Evolutionary conservation across 2,888 invertebrate species (phyloP).

Genomic region (Atethmia centrago): DNA sequence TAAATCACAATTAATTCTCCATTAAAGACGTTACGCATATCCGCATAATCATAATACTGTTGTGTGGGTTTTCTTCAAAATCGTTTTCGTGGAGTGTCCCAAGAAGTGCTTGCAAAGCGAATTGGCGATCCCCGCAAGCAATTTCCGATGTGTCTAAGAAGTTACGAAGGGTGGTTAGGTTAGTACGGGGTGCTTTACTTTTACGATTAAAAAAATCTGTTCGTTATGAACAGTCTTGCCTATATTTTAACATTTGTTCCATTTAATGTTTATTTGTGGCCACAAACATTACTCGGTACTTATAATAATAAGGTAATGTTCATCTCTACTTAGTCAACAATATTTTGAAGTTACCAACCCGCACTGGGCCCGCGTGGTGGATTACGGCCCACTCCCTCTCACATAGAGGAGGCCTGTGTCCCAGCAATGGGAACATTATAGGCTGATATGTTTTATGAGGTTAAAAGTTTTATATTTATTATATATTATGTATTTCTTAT

Average conservation of each 20-base stretch:
- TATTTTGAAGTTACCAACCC: too few species aligned
- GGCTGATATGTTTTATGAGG: too few species aligned
- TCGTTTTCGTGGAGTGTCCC: background rate
- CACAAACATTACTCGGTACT: too few species aligned
- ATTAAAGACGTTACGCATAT: constrained; percentile 24
- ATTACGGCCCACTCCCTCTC: too few species aligned
- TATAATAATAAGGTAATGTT: background rate
- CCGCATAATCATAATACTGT: background rate
- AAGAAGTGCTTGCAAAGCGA: constrained; percentile 11
- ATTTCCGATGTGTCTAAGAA: constrained; percentile 44
- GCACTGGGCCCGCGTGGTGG: too few species aligned
- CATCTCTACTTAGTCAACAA: background rate
- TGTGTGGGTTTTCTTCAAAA: background rate
- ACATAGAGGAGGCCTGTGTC: too few species aligned
- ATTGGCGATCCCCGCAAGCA: constrained; percentile 24
- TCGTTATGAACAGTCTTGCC: too few species aligned
- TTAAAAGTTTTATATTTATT: too few species aligned
- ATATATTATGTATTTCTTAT: background rate
- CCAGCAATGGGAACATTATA: too few species aligned
- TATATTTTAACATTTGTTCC: too few species aligned
- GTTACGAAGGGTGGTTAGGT: constrained; percentile 11
- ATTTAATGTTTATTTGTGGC: background rate
- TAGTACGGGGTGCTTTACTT: constrained; percentile 5
- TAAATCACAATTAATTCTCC: constrained; percentile 32
- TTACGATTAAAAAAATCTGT: too few species aligned